Evolutionary conservation across 2,797 vertebrate species (phyloP).

Genomic region (Oryzias dopingdopingensis): DNA sequence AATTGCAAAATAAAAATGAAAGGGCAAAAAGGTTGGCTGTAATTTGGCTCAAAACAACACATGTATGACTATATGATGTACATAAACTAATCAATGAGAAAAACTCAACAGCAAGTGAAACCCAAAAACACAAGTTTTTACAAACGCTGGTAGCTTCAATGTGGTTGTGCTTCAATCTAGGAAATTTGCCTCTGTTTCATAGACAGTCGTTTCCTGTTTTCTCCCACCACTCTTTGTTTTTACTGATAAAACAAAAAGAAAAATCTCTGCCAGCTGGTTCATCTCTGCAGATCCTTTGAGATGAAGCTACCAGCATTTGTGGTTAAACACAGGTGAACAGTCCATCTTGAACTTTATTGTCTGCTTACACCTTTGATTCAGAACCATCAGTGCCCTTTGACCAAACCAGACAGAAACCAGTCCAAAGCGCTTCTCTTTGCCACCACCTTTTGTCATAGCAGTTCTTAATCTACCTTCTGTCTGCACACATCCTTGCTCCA

Average conservation of each 20-base stretch:
- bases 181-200: slow-evolving; percentile 1
- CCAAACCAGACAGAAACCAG: slow-evolving; percentile 7
- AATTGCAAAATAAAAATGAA: slow-evolving; percentile 11
- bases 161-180: not conserved
- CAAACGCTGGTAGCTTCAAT: too few relatives aligned
- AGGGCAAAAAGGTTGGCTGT: slow-evolving; percentile 4
- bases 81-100: slow-evolving; percentile 26
- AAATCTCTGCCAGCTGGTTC: slow-evolving; percentile 8
- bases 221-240: not conserved
- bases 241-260: not conserved
- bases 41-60: slow-evolving; percentile 25
- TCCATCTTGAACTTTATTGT: not conserved
- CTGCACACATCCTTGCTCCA: slow-evolving; percentile 14
- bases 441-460: slow-evolving; percentile 1
- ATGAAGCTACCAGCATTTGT: slow-evolving; percentile 13
- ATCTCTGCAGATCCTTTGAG: slow-evolving; percentile 5
- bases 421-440: slow-evolving; percentile 9
- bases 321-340: slow-evolving; percentile 17
- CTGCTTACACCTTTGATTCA: slow-evolving; percentile 20
- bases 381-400: slow-evolving; percentile 7
- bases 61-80: slow-evolving; percentile 44
- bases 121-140: slow-evolving; percentile 19
- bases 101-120: slow-evolving; percentile 47
- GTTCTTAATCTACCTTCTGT: too few relatives aligned
- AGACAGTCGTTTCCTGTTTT: slow-evolving; percentile 5